Evolutionary conservation across 2,113 vertebrate species (phyloP).

Genomic region (Elgaria multicarinata): DNA sequence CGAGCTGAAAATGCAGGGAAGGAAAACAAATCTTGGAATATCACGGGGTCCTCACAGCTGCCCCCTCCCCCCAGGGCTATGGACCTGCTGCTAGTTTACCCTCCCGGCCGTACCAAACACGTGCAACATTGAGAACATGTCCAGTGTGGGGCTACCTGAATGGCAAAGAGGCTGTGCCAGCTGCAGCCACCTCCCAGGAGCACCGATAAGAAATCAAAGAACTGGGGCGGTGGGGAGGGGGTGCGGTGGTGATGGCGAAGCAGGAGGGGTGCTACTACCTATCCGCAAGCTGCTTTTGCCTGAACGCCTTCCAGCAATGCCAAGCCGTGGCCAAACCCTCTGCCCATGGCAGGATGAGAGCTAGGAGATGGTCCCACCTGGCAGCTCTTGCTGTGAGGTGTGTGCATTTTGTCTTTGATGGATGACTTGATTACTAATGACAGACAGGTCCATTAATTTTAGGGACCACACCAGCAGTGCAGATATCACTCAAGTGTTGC

Average conservation of each 20-base stretch:
- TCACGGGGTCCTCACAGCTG: neutral
- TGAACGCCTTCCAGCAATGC: neutral
- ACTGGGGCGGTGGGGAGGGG: neutral
- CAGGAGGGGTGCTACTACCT: neutral
- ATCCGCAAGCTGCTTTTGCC: slow-evolving; percentile 1
- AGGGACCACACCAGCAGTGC: neutral
- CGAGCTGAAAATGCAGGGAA: neutral
- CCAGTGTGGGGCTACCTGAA: neutral
- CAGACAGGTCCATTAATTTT: slow-evolving; percentile 9
- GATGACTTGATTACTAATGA: neutral
- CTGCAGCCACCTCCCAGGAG: neutral
- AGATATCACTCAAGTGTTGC: neutral
- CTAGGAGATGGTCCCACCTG: neutral
- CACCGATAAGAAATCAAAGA: neutral
- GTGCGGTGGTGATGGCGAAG: no score
- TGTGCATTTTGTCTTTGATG: neutral
- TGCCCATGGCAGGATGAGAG: neutral
- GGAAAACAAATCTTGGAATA: neutral
- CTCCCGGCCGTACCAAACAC: neutral
- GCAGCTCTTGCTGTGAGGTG: slow-evolving; percentile 16
- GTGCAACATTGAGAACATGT: neutral
- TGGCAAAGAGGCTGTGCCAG: neutral
- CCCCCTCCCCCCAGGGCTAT: neutral
- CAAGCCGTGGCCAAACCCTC: neutral
- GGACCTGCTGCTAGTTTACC: neutral